Conservation (phyloP, 1,140 invertebrate genomes). For the Drosophila saltans region DNA sequence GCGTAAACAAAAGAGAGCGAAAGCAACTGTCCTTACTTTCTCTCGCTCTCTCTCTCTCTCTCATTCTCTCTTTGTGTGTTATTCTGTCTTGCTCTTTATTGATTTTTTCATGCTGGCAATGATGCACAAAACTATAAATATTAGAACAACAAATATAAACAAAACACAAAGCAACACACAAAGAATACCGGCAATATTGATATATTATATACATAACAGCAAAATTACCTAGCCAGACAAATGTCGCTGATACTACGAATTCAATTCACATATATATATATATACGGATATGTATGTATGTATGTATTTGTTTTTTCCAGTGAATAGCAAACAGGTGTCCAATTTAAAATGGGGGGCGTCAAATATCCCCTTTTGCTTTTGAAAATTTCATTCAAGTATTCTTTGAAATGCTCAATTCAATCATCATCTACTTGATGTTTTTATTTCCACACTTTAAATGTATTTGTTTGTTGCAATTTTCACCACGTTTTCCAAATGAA, state of each 20-base stretch:
- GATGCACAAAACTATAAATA: slow-evolving; percentile 26
- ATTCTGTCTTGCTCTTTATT: slow-evolving; percentile 45
- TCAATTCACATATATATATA: neutral
- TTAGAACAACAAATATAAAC: slow-evolving; percentile 41
- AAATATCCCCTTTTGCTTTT: slow-evolving; percentile 19
- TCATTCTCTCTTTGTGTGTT: slow-evolving; percentile 17
- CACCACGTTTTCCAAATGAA: neutral
- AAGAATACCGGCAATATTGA: neutral
- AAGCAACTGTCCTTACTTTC: neutral
- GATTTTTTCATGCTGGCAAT: slow-evolving; percentile 71
- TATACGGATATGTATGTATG: neutral
- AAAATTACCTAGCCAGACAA: neutral
- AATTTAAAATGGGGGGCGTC: slow-evolving; percentile 7
- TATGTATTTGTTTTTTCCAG: neutral
- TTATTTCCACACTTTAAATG: neutral
- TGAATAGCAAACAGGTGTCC: slow-evolving; percentile 51
- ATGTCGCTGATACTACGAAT: neutral
- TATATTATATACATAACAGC: neutral
- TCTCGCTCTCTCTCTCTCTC: slow-evolving; percentile 19
- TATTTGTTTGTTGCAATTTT: slow-evolving; percentile 13
- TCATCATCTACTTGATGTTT: slow-evolving; percentile 16
- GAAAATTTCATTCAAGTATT: slow-evolving; percentile 9
- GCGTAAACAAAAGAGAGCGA: slow-evolving; percentile 16
- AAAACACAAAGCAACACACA: slow-evolving; percentile 17
- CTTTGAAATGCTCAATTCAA: slow-evolving; percentile 3